Percentiles rank a stretch among this genome's conserved stretches.
These are phyloP conservation scores for Neuroterus valhalla DNA, from an alignment of 1,140 invertebrate genomes.

Conservation along the genomic window DNA sequence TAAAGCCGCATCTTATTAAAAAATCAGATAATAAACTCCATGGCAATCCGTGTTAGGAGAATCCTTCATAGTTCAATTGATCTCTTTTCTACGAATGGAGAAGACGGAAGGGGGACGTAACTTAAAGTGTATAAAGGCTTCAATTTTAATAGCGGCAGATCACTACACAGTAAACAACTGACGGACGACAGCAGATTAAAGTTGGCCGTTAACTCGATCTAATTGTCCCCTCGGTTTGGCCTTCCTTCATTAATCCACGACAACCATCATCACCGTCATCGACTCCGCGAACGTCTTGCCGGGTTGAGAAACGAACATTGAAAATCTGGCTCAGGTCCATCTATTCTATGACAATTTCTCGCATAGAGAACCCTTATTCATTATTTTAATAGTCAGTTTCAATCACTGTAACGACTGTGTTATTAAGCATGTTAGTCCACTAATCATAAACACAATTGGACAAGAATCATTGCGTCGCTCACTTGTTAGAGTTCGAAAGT, in stretches of 20 bases:
- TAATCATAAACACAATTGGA: constrained; percentile 8
- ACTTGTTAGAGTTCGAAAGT: background rate
- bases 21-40: constrained; percentile 23
- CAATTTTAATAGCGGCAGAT: constrained; percentile 75
- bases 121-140: constrained; percentile 68
- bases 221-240: constrained; percentile 71
- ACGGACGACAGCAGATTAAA: constrained; percentile 75
- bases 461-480: constrained; percentile 6
- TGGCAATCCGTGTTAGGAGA: background rate
- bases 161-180: constrained; percentile 73
- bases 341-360: constrained; percentile 34
- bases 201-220: constrained; percentile 75
- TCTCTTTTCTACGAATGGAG: constrained; percentile 55
- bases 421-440: background rate
- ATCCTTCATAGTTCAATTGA: constrained; percentile 34
- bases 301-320: constrained; percentile 36
- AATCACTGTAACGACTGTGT: constrained; percentile 18
- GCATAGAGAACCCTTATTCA: constrained; percentile 13
- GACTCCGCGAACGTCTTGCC: constrained; percentile 52
- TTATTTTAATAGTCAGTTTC: constrained; percentile 18
- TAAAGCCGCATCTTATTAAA: background rate
- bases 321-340: constrained; percentile 37
- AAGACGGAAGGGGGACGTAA: constrained; percentile 52
- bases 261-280: constrained; percentile 57
- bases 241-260: constrained; percentile 73